Base-by-base conservation (phyloP, 1,140 invertebrate species). In the Bombyx mori region DNA sequence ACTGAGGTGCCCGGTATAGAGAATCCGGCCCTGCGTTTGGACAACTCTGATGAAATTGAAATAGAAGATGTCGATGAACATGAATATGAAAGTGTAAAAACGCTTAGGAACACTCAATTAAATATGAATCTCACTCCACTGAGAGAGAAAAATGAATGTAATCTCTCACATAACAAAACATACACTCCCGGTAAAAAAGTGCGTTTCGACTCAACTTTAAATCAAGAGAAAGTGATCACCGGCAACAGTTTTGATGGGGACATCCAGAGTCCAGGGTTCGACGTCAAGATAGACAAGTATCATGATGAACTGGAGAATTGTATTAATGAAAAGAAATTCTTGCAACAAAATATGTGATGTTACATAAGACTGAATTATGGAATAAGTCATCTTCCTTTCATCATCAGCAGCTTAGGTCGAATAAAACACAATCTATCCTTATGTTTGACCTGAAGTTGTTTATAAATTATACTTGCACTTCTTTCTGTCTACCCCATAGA, bases 231-330 rank as follows among this genome's bases (percentile, higher is more conserved):
- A 52, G 65, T 89, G 2, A 89, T 89, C 8, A 88, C 88, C 6
- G 88, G 88, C 0, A 81, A 88, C 57, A 89, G 88, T 59, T 89
- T 89, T 63, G 80, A 88, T 55, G 78, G 68, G 58, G 76, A 70
- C 12, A 64, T 87, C 4, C 77, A 81, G 58, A 85, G 80, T 67
- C 83, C 83, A 7, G 83, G 83, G 1, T 80, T 87, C 45, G 79
- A 87, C 66, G 62, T 75, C 6, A 80, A 88, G 63, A 81, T 89
- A 42, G 88, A 89, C 47, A 87, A 81, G 54, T 89, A 83, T 67
- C 88, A 89, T 62, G 86, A 88, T 66, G 88, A 89, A 66, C 66
- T 89, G 6, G 88, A 89, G 60, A 89, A 89, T 46, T 88, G 88
- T 69, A 88, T 88, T 44, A 89, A 89, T 65, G 88, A 89, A 64